Base-by-base conservation (phyloP, 2,113 vertebrate genomes). In the Nicator chloris region DNA sequence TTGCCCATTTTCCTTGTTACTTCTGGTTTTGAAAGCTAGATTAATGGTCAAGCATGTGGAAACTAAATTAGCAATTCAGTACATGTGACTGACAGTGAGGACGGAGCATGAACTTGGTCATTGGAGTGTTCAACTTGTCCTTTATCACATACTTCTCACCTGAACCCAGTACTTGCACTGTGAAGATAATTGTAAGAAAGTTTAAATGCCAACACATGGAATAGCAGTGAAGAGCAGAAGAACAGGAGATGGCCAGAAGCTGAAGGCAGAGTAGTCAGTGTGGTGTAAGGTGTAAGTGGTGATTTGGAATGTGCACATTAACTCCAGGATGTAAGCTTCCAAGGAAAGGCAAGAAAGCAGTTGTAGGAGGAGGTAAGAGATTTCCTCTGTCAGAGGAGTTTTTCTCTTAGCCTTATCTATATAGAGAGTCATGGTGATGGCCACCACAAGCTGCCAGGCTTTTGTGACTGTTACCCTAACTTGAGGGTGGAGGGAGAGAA, bases 401-500 rank as follows among this genome's bases (percentile, higher is more conserved):
- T 51, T 84, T 61, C 31, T 80, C 26, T 27, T 40, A 53, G n/a
- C 2, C 0, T 51, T 82, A 16, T 21, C 39, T 53, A 5, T 59
- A 1, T 7, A 37, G 47, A 37, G 50, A 71, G 69, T n/a, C 2
- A 2, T 75, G 60, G 16, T 70, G 49, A 17, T 47, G 60, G 57
- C 60, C 40, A 15, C 6, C 27, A 31, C 30, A 11, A 11, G 40
- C 56, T 85, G 57, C 28, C 60, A 28, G 40, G 40, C 49, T 51
- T 54, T 76, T 63, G 10, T 51, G 44, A 56, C 22, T 76, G 0
- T 42, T 79, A 15, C 18, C 16, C 24, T 64, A 7, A 42, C 11
- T 0, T 1, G 4, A 15, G 4, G 10, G 7, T 4, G 28, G 13
- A 28, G 10, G 13, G 8, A 40, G 33, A 54, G 68, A 59, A 70